Percentiles rank a stretch among this genome's conserved stretches.
phyloP scores from a whole-genome alignment of 2,797 vertebrate genomes.

The Tadarida brasiliensis region DNA sequence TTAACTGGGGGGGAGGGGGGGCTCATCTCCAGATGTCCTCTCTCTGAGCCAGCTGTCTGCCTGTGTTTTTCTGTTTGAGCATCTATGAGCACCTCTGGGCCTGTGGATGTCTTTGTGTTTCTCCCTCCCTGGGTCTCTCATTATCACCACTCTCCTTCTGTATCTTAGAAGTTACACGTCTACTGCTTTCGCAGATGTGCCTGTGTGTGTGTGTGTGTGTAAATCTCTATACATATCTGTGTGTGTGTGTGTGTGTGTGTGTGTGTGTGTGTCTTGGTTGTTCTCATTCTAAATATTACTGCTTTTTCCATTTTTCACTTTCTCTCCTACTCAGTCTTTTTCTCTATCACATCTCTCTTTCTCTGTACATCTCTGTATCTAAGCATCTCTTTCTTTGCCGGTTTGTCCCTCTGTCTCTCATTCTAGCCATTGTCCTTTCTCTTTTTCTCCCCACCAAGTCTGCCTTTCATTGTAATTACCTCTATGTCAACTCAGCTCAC shows the following conservation, averaged over 20 bases:
- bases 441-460: background rate
- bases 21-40: slow-evolving; percentile 9
- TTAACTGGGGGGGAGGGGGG: background rate
- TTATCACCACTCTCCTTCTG: background rate
- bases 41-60: slow-evolving; percentile 3
- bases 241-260: background rate
- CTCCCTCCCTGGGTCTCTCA: background rate
- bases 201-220: background rate
- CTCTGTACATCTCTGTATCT: background rate
- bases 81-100: background rate
- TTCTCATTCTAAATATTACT: slow-evolving; percentile 43
- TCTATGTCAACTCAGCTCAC: background rate
- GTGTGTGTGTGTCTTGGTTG: background rate
- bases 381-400: background rate
- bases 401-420: background rate
- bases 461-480: slow-evolving; percentile 1
- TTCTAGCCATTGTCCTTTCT: slow-evolving; percentile 19
- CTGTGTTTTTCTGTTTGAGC: background rate
- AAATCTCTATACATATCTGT: background rate
- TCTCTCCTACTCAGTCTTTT: slow-evolving; percentile 1
- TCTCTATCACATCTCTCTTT: slow-evolving; percentile 14
- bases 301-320: background rate
- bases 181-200: background rate
- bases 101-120: slow-evolving; percentile 14
- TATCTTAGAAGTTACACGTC: background rate